phyloP scores from a whole-genome alignment of 2,113 vertebrate genomes.

The Ursus arctos region DNA sequence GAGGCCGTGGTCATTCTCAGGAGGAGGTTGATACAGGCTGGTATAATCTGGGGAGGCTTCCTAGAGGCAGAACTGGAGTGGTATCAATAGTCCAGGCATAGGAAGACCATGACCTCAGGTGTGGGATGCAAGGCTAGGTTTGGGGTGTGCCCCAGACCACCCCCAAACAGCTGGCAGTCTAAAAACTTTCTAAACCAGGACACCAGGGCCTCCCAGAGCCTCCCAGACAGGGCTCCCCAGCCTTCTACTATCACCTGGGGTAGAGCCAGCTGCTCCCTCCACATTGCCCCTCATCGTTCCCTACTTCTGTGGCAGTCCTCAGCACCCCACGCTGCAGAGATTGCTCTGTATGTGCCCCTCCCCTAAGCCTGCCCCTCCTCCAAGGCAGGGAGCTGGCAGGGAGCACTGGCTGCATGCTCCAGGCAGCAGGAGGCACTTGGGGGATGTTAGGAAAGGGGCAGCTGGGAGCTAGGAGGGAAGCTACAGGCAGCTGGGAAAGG shows the following conservation, averaged over 20 bases:
- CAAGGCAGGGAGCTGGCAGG: background rate
- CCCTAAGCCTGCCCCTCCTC: too few relatives aligned
- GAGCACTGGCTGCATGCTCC: background rate
- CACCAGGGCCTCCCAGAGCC: background rate
- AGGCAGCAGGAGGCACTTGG: background rate
- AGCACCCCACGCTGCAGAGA: background rate
- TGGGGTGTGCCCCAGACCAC: background rate
- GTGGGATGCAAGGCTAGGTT: background rate
- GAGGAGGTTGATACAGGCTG: background rate
- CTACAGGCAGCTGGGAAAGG: background rate
- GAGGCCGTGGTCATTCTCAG: background rate
- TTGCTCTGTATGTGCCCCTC: background rate
- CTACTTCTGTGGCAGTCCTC: background rate
- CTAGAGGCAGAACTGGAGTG: background rate
- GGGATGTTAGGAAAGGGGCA: background rate
- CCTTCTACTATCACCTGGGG: background rate
- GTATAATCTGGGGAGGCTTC: background rate
- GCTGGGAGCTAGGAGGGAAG: background rate
- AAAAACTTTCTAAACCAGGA: background rate
- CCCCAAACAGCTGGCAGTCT: background rate
- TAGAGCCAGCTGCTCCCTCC: background rate
- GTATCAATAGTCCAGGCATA: background rate
- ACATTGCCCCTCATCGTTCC: background rate
- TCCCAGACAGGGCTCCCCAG: background rate
- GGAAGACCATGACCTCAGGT: background rate